Evolutionary conservation across 2,888 invertebrate genomes (phyloP), one percentile per base, ranked within the genome.

Genomic region (Sinopyrophorus schimmeli): DNA sequence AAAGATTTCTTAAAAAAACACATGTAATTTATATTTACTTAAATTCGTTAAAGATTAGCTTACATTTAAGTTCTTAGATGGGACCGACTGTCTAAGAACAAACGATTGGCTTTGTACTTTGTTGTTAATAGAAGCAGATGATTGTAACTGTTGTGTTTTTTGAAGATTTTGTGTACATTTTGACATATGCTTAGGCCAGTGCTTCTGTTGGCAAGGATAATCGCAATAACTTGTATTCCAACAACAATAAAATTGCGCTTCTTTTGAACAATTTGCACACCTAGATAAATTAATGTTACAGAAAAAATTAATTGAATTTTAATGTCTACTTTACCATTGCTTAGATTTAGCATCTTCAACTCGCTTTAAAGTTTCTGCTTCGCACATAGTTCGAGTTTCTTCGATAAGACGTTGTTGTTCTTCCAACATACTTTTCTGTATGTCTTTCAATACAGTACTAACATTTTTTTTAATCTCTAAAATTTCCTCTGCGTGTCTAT

Each of bases 201-300:
- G 92, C 57, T 83, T 78, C 65, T 88, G 83, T 73, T 94, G 94
- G 64, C 95, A 95, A 1, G 84, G 80, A 69, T 88, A 87, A 75
- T 90, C 89, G 73, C 95, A 96, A 73, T 96, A 96, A 39, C 92
- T 86, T 0, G 94, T 94, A 76, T 94, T 95, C 94, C 95, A 96
- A 68, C 96, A 96, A 67, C 96, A 96, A 73, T 93, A 92, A 72
- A 92, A 91, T 61, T 88, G 84, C 0, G 95, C 92, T 72, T 94
- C 94, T 59, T 87, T 87, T 24, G 81, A 81, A 73, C 96, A 96
- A 67, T 83, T 81, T 0, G 89, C 86, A 71, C 96, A 96, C 81
- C 81, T 81, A 57, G 23, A 18, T 23, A n/a, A 10, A 21, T 20
- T 10, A 11, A 3, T 24, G 5, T 17, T 2, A 15, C 5, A 14